Conservation (phyloP, 2,888 invertebrate genomes). For the Nemoura dubitans region DNA sequence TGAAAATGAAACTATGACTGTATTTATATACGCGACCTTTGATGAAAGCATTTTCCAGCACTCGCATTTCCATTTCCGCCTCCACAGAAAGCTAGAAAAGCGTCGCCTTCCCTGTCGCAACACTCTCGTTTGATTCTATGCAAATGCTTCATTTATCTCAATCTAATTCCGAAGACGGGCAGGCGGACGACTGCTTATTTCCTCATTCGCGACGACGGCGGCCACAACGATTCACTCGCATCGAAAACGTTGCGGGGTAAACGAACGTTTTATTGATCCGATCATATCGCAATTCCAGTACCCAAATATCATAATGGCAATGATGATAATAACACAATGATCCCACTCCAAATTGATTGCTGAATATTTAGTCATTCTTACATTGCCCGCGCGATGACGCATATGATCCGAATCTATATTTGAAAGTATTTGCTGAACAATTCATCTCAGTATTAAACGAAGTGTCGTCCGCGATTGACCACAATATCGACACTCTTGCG, state of each 20-base stretch:
- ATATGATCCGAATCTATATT: background rate
- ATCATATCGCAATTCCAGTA: conserved; percentile 5
- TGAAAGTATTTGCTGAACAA: background rate
- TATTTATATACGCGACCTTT: background rate
- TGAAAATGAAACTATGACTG: background rate
- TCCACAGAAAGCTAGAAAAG: background rate
- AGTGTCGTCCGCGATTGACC: background rate
- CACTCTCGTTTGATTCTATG: background rate
- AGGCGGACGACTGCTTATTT: background rate
- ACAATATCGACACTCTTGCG: background rate
- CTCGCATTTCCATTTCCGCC: background rate
- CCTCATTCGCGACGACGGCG: background rate
- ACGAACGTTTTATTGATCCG: conserved; percentile 24
- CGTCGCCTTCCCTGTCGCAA: background rate
- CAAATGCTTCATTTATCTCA: background rate
- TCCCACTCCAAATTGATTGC: background rate
- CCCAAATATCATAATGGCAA: background rate
- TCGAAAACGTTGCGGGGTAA: background rate
- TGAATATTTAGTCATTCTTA: background rate
- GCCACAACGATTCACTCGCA: background rate
- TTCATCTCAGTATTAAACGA: background rate
- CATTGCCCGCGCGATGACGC: background rate
- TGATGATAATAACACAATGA: background rate
- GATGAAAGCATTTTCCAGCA: background rate
- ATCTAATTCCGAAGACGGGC: background rate